These are phyloP conservation scores for Caenorhabditis latens DNA, from an alignment of 1,140 invertebrate genomes.

Conservation along the genomic window DNA sequence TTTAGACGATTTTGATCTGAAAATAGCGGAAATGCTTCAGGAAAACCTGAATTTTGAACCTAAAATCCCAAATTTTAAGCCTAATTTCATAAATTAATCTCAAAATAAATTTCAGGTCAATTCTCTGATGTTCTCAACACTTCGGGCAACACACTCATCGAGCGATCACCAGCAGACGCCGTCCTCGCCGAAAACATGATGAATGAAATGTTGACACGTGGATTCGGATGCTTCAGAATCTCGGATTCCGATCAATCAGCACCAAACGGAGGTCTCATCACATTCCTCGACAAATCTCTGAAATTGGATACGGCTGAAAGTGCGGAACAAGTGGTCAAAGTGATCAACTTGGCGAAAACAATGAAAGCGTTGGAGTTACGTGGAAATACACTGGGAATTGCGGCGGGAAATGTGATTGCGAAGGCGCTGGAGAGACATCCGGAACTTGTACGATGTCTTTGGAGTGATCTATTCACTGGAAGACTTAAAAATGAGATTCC, in stretches of 20 bases:
- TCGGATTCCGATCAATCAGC: background rate
- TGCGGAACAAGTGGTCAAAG: slow-evolving; percentile 34
- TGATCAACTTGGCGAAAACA: background rate
- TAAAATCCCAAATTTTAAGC: too few species aligned
- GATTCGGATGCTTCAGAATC: slow-evolving; percentile 55
- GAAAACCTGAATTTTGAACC: too few species aligned
- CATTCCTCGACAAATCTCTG: slow-evolving; percentile 15
- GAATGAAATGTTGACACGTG: slow-evolving; percentile 65
- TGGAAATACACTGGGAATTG: slow-evolving; percentile 66
- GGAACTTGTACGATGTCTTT: slow-evolving; percentile 58
- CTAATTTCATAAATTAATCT: too few species aligned
- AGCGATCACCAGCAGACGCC: slow-evolving; percentile 39
- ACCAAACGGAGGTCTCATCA: background rate
- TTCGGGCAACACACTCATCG: background rate
- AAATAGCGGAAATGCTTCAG: too few species aligned
- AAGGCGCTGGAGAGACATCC: slow-evolving; percentile 59
- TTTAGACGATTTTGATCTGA: too few species aligned
- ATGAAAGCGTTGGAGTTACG: slow-evolving; percentile 55
- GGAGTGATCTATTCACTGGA: slow-evolving; percentile 92
- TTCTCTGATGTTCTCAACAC: slow-evolving; percentile 31
- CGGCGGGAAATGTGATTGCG: slow-evolving; percentile 59
- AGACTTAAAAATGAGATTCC: slow-evolving; percentile 94
- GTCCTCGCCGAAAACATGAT: slow-evolving; percentile 61
- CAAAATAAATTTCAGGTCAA: too few species aligned
- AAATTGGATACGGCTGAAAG: slow-evolving; percentile 20